phyloP scores from a whole-genome alignment of 2,113 vertebrate genomes.

The Cricetomys ansorgei region DNA sequence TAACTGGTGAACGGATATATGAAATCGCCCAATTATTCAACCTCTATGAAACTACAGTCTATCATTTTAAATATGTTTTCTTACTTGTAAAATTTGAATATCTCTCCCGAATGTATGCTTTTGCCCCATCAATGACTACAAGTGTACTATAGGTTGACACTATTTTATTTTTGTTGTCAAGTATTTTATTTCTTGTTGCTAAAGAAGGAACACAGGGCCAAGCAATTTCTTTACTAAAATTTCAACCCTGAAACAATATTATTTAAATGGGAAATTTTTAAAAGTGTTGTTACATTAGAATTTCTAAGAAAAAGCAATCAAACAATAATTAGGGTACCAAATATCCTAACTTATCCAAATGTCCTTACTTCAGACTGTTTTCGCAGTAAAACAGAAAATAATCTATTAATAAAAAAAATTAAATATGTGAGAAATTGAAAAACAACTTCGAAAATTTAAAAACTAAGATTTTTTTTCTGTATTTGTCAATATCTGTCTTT shows the following conservation, averaged over 20 bases:
- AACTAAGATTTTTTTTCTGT: not conserved
- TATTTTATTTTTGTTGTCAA: not conserved
- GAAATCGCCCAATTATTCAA: not conserved
- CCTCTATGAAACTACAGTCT: not conserved
- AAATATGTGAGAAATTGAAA: not conserved
- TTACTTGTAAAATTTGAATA: slow-evolving; percentile 42
- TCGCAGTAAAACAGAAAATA: not conserved
- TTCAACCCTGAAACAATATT: not conserved
- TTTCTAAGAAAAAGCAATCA: not conserved
- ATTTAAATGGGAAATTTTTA: slow-evolving; percentile 42
- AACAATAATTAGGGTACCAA: not conserved
- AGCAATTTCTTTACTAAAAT: not conserved
- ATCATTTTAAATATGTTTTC: not conserved
- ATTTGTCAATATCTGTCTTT: not conserved
- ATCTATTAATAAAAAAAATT: not conserved
- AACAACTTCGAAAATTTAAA: not conserved
- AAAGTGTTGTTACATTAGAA: not conserved
- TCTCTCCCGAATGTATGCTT: not conserved
- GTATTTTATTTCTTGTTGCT: not conserved
- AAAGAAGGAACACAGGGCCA: not conserved
- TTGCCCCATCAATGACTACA: not conserved
- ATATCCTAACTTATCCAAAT: too few species aligned
- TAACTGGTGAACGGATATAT: not conserved
- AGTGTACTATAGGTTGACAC: not conserved
- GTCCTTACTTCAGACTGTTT: not conserved